Percentiles rank a stretch among this genome's conserved stretches.
These are phyloP conservation scores for Chaetogeoica ovagalla DNA, from an alignment of 2,888 invertebrate genomes.

Conservation along the genomic window DNA sequence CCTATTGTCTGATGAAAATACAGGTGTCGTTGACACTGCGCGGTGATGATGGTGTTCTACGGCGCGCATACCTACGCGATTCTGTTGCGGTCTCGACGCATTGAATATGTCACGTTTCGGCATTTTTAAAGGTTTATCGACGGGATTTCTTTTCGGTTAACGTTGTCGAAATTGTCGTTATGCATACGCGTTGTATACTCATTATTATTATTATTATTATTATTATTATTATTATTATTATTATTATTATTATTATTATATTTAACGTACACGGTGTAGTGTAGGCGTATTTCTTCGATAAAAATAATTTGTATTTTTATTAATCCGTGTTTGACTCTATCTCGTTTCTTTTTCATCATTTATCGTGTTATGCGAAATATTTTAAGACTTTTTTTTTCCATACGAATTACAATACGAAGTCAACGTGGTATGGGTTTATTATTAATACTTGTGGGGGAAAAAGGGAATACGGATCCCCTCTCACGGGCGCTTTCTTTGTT, in stretches of 20 bases:
- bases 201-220: too few species aligned
- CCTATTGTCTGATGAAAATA: slow-evolving; percentile 50
- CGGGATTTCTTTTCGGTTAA: slow-evolving; percentile 9
- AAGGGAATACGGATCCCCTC: too few species aligned
- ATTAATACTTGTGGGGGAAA: too few species aligned
- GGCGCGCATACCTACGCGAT: slow-evolving; percentile 46
- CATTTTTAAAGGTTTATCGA: slow-evolving; percentile 42
- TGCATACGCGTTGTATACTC: background rate
- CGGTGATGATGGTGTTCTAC: background rate
- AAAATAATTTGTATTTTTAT: slow-evolving; percentile 4
- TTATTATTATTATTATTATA: too few species aligned
- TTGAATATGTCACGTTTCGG: slow-evolving; percentile 49
- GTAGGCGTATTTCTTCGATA: slow-evolving; percentile 5
- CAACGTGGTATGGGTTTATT: background rate
- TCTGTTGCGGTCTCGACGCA: slow-evolving; percentile 19
- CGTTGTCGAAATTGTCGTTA: slow-evolving; percentile 4
- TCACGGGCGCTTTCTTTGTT: too few species aligned
- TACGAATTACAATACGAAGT: background rate
- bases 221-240: too few species aligned
- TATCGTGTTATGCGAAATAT: background rate
- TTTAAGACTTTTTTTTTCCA: background rate
- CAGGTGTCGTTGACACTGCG: slow-evolving; percentile 52
- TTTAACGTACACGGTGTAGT: too few species aligned
- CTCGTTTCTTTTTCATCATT: background rate
- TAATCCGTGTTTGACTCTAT: background rate